A percentile compares a stretch with the other conserved stretches of the same genome.
These are phyloP conservation scores for Cyprinodon variegatus DNA, from an alignment of 2,113 vertebrate species.

Conservation along the genomic window DNA sequence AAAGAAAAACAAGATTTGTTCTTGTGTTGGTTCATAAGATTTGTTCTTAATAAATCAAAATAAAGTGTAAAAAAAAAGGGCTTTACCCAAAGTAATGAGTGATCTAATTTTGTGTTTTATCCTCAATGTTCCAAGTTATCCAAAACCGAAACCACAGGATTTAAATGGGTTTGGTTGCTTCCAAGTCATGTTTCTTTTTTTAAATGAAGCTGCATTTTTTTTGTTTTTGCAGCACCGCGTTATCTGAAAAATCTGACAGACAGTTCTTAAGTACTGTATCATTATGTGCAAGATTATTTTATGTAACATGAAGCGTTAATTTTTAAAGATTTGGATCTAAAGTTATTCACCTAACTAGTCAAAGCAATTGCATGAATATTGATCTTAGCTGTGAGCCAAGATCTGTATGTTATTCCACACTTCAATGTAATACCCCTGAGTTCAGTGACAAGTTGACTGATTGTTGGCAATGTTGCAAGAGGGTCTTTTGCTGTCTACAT, in stretches of 20 bases:
- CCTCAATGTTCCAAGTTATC: background rate
- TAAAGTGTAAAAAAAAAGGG: too few species aligned
- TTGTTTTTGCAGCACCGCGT: slow-evolving; percentile 17
- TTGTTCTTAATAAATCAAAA: too few species aligned
- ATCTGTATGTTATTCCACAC: slow-evolving; percentile 44
- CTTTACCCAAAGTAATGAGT: too few species aligned
- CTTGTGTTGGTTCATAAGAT: too few species aligned
- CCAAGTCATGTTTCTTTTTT: background rate
- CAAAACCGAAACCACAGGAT: background rate
- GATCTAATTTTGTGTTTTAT: background rate
- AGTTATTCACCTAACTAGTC: slow-evolving; percentile 15
- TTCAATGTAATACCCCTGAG: slow-evolving; percentile 26
- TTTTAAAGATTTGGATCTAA: slow-evolving; percentile 15
- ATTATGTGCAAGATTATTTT: slow-evolving; percentile 41
- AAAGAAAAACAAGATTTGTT: too few species aligned
- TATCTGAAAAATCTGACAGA: slow-evolving; percentile 30
- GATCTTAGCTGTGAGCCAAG: slow-evolving; percentile 23
- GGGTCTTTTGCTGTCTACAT: slow-evolving; percentile 52
- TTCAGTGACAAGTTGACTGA: slow-evolving; percentile 47
- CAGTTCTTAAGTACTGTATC: slow-evolving; percentile 11
- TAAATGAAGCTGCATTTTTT: background rate
- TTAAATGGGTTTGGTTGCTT: background rate
- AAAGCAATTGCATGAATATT: slow-evolving; percentile 37
- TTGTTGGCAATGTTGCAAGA: slow-evolving; percentile 40
- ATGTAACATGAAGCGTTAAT: slow-evolving; percentile 3